phyloP scores from a whole-genome alignment of 2,888 invertebrate genomes.

The Spisula solida region DNA sequence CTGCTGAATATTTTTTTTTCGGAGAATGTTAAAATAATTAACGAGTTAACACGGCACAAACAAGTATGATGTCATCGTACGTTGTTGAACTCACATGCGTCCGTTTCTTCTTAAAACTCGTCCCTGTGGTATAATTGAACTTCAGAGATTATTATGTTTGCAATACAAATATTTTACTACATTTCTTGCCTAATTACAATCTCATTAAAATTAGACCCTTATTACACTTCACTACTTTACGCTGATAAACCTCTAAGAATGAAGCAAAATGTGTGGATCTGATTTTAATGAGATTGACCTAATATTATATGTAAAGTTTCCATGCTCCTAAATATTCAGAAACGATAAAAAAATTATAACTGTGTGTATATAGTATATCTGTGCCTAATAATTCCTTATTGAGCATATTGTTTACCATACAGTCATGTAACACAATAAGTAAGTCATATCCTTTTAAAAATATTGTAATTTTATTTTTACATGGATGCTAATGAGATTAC shows the following conservation, averaged over 20 bases:
- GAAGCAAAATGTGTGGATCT: too few species aligned
- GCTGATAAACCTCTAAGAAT: too few species aligned
- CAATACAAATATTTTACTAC: neutral
- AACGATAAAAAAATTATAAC: too few species aligned
- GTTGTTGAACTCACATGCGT: neutral
- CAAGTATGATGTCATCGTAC: neutral
- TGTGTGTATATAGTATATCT: neutral
- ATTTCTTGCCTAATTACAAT: constrained; percentile 3
- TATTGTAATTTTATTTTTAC: too few species aligned
- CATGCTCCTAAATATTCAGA: too few species aligned
- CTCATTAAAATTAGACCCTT: neutral
- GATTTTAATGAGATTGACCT: neutral
- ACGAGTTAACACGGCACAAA: neutral
- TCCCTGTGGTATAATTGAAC: neutral
- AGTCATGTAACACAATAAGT: too few species aligned
- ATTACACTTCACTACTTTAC: too few species aligned
- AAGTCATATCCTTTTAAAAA: too few species aligned
- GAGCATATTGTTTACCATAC: neutral
- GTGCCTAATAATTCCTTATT: neutral
- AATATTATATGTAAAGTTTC: too few species aligned
- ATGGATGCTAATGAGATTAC: too few species aligned
- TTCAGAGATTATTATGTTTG: constrained; percentile 4
- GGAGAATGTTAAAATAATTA: neutral
- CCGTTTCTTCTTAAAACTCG: too few species aligned
- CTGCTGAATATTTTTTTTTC: neutral